A percentile compares a stretch with the other conserved stretches of the same genome.
Conservation (phyloP, 2,113 vertebrate genomes). For the Willisornis vidua region DNA sequence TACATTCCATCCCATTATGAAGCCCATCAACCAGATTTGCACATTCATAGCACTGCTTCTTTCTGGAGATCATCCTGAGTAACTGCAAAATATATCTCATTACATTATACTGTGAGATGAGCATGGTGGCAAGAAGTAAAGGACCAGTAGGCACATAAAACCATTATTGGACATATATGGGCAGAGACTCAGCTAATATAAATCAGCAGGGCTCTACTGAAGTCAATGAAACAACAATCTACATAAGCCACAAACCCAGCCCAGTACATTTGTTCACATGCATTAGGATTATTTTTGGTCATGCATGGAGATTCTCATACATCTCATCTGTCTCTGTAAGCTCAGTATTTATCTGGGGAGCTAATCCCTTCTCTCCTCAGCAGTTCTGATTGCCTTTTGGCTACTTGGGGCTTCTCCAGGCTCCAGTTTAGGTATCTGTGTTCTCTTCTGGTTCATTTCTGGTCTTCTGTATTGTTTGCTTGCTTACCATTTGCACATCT, state of each 20-base stretch:
- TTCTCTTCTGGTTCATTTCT: neutral
- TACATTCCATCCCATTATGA: slow-evolving; percentile 53
- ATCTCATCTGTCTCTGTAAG: neutral
- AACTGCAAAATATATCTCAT: neutral
- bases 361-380: neutral
- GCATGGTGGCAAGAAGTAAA: neutral
- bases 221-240: neutral
- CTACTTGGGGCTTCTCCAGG: neutral
- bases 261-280: neutral
- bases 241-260: neutral
- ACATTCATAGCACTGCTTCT: neutral
- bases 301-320: rapidly evolving
- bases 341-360: neutral
- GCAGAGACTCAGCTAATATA: neutral
- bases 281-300: neutral
- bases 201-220: neutral
- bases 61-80: neutral
- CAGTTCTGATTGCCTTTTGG: neutral
- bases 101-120: neutral
- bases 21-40: slow-evolving; percentile 20
- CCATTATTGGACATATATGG: neutral
- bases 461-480: neutral
- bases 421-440: neutral
- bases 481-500: neutral
- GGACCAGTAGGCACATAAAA: neutral